Conservation (phyloP, 2,113 vertebrate genomes). For the Hippolais icterina region DNA sequence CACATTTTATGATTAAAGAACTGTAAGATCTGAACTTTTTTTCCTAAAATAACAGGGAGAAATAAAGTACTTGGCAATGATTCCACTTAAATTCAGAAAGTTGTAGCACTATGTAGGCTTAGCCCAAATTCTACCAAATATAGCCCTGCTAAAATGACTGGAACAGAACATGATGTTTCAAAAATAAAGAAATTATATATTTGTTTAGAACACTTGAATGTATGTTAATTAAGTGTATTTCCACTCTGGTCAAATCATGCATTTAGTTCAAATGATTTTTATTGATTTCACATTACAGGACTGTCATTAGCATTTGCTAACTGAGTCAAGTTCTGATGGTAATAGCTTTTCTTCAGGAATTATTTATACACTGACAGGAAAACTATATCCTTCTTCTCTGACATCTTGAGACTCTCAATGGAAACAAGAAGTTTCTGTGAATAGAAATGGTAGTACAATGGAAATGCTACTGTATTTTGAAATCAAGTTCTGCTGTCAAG, state of each 20-base stretch:
- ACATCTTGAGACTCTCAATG: not conserved
- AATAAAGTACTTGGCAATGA: conserved; percentile 23
- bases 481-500: not conserved
- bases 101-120: not conserved
- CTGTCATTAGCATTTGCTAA: conserved; percentile 22
- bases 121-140: conserved; percentile 11
- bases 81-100: not conserved
- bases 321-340: not conserved
- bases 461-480: not conserved
- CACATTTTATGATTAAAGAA: not conserved
- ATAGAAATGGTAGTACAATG: not conserved
- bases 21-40: not conserved
- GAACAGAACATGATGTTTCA: conserved; percentile 40
- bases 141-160: not conserved
- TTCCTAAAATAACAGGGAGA: not conserved
- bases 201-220: conserved; percentile 7
- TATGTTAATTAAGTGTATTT: conserved; percentile 32
- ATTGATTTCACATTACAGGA: conserved; percentile 27
- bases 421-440: not conserved
- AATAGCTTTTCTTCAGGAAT: conserved; percentile 27
- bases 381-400: not conserved
- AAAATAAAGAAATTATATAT: conserved; percentile 16
- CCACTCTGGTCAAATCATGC: not conserved
- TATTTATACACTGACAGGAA: conserved; percentile 28
- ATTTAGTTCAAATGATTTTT: not conserved